Base-by-base conservation (phyloP, 2,888 invertebrate species). In the Dicyrtoma fusca region DNA sequence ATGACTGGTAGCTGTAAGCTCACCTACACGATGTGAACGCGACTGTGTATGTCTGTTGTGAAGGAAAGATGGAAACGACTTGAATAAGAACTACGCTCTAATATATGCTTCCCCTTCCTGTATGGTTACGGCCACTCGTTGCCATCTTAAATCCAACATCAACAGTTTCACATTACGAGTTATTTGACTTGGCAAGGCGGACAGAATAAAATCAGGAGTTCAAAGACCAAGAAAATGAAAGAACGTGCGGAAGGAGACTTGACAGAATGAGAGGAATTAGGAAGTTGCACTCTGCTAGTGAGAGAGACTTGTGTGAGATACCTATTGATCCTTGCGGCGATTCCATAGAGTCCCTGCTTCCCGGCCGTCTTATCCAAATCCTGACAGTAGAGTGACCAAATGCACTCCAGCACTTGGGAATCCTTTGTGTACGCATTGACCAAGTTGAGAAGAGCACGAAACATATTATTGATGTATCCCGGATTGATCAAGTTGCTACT, bases 291-390 rank as follows among this genome's bases (percentile, higher is more conserved):
- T 21, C 49, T 49, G 11, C n/a, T 6, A 49, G 19, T 10, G 11
- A 49, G 8, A 34, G n/a, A n/a, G n/a, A n/a, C n/a, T n/a, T n/a
- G 14, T 14, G 47, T 5, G 42, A 79, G 82, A 82, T 76, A 88
- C 88, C 88, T 87, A 81, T 88, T 88, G 74, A 88, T 86, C 78
- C 87, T 86, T 0, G 88, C 88, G 83, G 88, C 86, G 1, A 87
- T 85, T 0, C 87, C 86, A 76, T 87, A 88, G 0, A 88, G 87
- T 0, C 87, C 84, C 14, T 83, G 84, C 57, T 87, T 80, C 63
- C 85, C 85, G 0, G 87, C 84, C 0, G 88, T 87, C 0, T 85
- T 86, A 5, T 85, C 86, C 71, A 88, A 82, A 82, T 88, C 88
- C 66, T 85, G 83, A 80, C 88, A 88, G 80, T 88, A 88, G 59